phyloP scores from a whole-genome alignment of 2,113 vertebrate species.

The Chaetodon trifascialis region DNA sequence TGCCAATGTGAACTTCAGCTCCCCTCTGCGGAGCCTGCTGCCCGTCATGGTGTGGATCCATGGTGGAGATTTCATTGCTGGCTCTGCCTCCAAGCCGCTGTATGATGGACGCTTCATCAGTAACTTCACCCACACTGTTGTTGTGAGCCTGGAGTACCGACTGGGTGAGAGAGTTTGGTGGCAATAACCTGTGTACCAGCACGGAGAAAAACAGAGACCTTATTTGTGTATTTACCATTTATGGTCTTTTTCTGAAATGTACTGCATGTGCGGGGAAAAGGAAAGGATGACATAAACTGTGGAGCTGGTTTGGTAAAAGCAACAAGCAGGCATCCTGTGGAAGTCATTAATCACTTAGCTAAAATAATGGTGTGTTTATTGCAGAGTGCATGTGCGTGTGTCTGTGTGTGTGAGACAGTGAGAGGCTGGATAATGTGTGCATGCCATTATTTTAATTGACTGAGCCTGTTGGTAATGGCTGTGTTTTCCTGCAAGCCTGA shows the following conservation, averaged over 20 bases:
- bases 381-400: not conserved
- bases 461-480: conserved; percentile 37
- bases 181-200: too few relatives aligned
- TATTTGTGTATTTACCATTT: not conserved
- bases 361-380: conserved; percentile 28
- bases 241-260: not conserved
- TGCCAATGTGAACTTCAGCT: conserved; percentile 70
- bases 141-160: conserved; percentile 83
- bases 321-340: conserved; percentile 21
- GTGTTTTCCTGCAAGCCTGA: not conserved
- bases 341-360: conserved; percentile 27
- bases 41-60: conserved; percentile 88
- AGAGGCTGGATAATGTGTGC: not conserved
- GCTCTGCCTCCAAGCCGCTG: conserved; percentile 84
- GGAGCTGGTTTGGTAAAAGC: not conserved
- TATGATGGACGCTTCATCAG: conserved; percentile 86
- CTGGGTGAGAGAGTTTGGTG: conserved; percentile 73
- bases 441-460: conserved; percentile 25
- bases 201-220: too few relatives aligned
- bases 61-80: conserved; percentile 84
- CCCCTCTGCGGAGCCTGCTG: conserved; percentile 57
- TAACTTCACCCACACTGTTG: conserved; percentile 82
- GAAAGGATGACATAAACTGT: not conserved
- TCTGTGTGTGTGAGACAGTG: not conserved
- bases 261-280: not conserved